Percentiles rank a stretch among this genome's conserved stretches.
Evolutionary conservation across 2,888 invertebrate genomes (phyloP).

Genomic region (Heliconius ismenius): DNA sequence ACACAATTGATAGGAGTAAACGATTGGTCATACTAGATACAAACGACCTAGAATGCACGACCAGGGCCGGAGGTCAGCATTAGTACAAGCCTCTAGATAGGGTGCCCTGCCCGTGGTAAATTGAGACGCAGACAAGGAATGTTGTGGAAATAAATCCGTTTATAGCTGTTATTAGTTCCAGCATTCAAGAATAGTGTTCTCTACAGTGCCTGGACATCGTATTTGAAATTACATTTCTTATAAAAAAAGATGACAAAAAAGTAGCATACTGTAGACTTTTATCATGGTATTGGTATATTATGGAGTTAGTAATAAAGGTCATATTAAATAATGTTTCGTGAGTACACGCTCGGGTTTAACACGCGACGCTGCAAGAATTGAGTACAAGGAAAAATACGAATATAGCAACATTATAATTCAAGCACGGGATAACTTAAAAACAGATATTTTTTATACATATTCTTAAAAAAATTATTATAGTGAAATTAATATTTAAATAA

Average conservation of each 20-base stretch:
- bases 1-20: slow-evolving; percentile 65
- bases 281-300: not conserved
- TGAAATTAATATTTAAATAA: not conserved
- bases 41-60: slow-evolving; percentile 62
- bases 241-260: no score
- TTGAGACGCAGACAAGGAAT: slow-evolving; percentile 47
- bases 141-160: slow-evolving; percentile 45
- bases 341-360: slow-evolving; percentile 67
- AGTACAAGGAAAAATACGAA: slow-evolving; percentile 66
- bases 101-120: slow-evolving; percentile 45
- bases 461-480: not conserved
- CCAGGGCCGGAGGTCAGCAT: slow-evolving; percentile 59
- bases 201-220: slow-evolving; percentile 21
- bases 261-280: not conserved
- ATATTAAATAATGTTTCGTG: slow-evolving; percentile 61
- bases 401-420: not conserved
- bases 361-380: slow-evolving; percentile 69
- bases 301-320: slow-evolving; percentile 8
- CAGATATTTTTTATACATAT: no score
- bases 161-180: slow-evolving; percentile 44
- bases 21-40: slow-evolving; percentile 63
- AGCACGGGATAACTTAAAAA: not conserved
- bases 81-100: slow-evolving; percentile 54
- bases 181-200: slow-evolving; percentile 38
- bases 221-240: slow-evolving; percentile 1